Evolutionary conservation across 2,113 vertebrate species (phyloP), one percentile per base, ranked within the genome.

Genomic region (Chrysemys picta): DNA sequence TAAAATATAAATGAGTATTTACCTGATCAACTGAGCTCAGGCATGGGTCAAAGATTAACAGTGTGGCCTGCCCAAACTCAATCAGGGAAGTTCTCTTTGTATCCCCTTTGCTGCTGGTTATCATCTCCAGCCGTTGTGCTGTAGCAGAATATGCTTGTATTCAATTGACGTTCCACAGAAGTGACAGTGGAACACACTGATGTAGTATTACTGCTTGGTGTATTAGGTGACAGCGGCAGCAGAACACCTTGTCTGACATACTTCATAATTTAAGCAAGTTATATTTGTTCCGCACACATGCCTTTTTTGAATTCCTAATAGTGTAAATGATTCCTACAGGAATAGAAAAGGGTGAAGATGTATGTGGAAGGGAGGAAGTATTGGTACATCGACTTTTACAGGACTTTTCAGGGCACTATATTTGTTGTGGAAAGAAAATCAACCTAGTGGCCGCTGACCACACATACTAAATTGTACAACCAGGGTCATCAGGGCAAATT

Each of bases 331-430:
- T 24, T 93, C 27, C 47, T 80, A 65, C 80, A 82, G 35, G 38
- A 38, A 75, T 75, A 38, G 22, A 75, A 75, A 75, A 9, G 21
- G 4, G 69, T 42, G 4, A 42, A 38, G n/a, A 75, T 75, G 17
- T 12, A 75, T 42, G 21, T 42, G 69, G 35, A 88, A 89, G 87
- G 80, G 86, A 92, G 92, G 84, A 95, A 79, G 88, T 92, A 87
- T 87, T 56, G 49, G 57, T 85, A 72, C 85, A 95, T 96, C 87
- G 88, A 83, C 94, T 89, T 88, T 80, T 80, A 82, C 17, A 86
- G 85, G 78, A 95, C 92, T 84, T 95, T 90, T 91, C 49, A 87
- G 91, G 89, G 89, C 94, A 93, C 89, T 88, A 69, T 80, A 57
- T 80, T 94, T 45, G 27, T 80, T 88, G 89, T 85, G 89, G 88